phyloP scores from a whole-genome alignment of 2,888 invertebrate genomes.

The Reticulitermes lucifugus region DNA sequence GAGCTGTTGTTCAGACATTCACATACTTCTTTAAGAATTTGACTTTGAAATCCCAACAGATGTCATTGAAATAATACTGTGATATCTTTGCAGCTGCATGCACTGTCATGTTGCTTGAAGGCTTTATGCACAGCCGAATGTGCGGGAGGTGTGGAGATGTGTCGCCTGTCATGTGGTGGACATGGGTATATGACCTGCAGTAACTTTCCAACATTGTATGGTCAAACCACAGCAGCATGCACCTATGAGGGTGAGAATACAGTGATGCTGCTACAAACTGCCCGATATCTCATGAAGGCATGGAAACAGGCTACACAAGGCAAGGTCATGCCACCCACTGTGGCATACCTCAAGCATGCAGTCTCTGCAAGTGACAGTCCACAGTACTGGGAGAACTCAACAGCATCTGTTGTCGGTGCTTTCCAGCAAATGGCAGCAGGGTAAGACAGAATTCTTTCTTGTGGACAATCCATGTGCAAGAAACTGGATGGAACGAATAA shows the following conservation, averaged over 20 bases:
- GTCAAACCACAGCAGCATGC: conserved; percentile 86
- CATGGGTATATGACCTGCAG: conserved; percentile 94
- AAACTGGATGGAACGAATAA: no score
- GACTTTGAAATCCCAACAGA: no score
- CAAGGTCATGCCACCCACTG: conserved; percentile 74
- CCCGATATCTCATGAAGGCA: conserved; percentile 81
- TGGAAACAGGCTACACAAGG: conserved; percentile 77
- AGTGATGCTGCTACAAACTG: conserved; percentile 90
- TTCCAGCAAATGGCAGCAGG: conserved; percentile 74
- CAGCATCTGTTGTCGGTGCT: conserved; percentile 69
- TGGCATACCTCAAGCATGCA: conserved; percentile 70
- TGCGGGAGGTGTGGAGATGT: conserved; percentile 81
- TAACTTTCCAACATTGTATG: conserved; percentile 89
- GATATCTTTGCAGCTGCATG: conserved; percentile 78
- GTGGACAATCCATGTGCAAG: no score
- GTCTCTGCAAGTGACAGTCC: conserved; percentile 54
- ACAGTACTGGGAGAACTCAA: conserved; percentile 63
- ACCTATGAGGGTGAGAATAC: conserved; percentile 99
- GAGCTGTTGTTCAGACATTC: no score
- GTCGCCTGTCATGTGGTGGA: conserved; percentile 94
- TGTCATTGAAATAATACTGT: not conserved
- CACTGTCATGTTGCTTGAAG: conserved; percentile 91
- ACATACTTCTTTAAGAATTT: no score
- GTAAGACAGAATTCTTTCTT: conserved; percentile 60
- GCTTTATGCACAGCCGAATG: conserved; percentile 85